phyloP scores from a whole-genome alignment of 2,888 invertebrate species.

The Iselma pallidipennis region DNA sequence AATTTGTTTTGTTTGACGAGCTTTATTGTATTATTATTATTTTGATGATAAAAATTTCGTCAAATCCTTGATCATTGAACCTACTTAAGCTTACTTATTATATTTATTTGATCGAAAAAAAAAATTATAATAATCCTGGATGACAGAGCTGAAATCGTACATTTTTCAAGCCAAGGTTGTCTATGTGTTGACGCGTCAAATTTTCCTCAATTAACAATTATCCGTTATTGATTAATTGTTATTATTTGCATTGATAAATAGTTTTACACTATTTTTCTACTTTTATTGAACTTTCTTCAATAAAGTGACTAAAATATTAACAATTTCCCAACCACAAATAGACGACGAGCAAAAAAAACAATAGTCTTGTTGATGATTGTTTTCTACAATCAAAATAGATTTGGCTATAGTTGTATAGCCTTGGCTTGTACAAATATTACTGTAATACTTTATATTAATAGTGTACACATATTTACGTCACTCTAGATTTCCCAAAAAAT shows the following conservation, averaged over 20 bases:
- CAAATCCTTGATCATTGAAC: not conserved
- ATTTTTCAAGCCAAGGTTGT: not conserved
- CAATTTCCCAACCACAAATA: not conserved
- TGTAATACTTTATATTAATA: no score
- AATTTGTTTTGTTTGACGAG: no score
- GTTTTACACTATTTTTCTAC: not conserved
- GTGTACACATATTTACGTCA: no score
- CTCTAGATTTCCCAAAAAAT: no score
- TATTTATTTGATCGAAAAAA: not conserved
- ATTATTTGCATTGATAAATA: not conserved
- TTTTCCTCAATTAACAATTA: not conserved
- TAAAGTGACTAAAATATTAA: not conserved
- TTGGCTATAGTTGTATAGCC: slow-evolving; percentile 3
- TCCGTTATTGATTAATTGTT: no score
- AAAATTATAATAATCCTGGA: not conserved
- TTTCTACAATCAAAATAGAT: not conserved
- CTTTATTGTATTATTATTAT: not conserved
- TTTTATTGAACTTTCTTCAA: no score
- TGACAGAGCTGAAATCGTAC: not conserved
- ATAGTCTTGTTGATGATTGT: not conserved
- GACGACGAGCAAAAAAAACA: not conserved
- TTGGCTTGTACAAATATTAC: not conserved
- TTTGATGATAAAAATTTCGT: not conserved
- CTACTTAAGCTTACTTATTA: not conserved
- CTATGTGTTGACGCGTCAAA: not conserved